phyloP scores from a whole-genome alignment of 2,113 vertebrate species.

The Chloropsis hardwickii region DNA sequence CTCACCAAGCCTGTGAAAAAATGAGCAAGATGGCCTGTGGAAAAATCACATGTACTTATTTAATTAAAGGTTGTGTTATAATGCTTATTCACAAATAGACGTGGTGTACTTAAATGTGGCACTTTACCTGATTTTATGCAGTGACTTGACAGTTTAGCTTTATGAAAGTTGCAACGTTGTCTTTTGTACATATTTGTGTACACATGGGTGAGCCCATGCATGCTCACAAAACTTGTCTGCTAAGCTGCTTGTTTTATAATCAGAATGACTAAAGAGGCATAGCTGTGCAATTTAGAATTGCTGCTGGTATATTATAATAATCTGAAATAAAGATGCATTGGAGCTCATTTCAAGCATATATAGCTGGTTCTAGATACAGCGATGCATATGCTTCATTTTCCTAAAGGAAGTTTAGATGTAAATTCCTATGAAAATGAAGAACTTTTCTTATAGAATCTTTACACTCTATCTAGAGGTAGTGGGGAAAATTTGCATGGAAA shows the following conservation, averaged over 20 bases:
- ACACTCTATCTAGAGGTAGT: neutral
- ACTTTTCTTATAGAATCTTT: neutral
- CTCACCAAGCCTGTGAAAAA: neutral
- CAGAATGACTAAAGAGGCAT: neutral
- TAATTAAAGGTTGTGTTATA: slow-evolving; percentile 25
- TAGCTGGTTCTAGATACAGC: neutral
- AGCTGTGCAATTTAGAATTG: neutral
- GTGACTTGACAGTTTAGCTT: neutral
- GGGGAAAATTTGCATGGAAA: neutral
- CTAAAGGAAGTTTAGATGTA: neutral
- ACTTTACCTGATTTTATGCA: neutral
- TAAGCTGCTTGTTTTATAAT: neutral
- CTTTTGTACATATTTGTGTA: neutral
- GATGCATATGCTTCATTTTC: neutral
- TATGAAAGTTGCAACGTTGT: accelerated
- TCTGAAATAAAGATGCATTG: neutral
- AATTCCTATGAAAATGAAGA: neutral
- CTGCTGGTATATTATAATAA: neutral
- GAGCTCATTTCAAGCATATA: neutral
- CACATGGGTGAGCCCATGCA: neutral
- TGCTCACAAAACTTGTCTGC: neutral
- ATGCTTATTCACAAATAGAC: neutral
- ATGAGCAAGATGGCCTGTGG: neutral
- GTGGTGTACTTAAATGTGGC: neutral
- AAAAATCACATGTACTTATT: slow-evolving; percentile 2